Evolutionary conservation across 2,888 invertebrate species (phyloP).

Genomic region (Sialis lutaria): DNA sequence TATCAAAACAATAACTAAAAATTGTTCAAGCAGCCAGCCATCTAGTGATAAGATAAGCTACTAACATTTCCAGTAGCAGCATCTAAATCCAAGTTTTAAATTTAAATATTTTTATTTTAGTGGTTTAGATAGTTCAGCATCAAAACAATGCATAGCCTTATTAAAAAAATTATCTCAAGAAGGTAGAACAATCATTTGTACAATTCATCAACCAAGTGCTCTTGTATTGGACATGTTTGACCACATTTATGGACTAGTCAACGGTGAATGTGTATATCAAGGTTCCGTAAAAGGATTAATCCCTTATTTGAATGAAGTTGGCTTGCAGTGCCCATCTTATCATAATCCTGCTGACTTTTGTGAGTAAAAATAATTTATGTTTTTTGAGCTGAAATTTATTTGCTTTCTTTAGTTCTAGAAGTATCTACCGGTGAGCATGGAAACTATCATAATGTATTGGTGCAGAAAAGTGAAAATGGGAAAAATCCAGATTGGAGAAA

Average conservation of each 20-base stretch:
- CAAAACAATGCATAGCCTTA: constrained; percentile 64
- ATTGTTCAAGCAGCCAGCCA: too few species aligned
- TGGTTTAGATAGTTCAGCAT: constrained; percentile 64
- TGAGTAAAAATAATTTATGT: constrained; percentile 28
- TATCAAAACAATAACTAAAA: too few species aligned
- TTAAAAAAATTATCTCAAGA: constrained; percentile 66
- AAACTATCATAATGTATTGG: constrained; percentile 30
- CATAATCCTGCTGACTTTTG: constrained; percentile 86
- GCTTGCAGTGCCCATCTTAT: constrained; percentile 65
- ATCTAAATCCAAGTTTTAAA: too few species aligned
- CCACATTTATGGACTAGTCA: constrained; percentile 66
- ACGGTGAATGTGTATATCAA: constrained; percentile 63
- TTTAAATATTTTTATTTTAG: constrained; percentile 27
- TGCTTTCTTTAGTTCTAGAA: constrained; percentile 47
- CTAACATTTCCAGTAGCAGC: too few species aligned
- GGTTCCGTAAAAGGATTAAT: constrained; percentile 61
- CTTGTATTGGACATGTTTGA: constrained; percentile 76
- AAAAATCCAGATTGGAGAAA: constrained; percentile 35
- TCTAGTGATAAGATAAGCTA: too few species aligned
- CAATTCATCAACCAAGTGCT: constrained; percentile 85
- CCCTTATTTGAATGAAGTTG: constrained; percentile 53
- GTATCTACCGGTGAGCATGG: constrained; percentile 68
- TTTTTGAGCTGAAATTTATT: background rate
- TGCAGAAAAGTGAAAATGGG: constrained; percentile 45
- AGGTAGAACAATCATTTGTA: constrained; percentile 74